Percentiles rank a stretch among this genome's conserved stretches.
phyloP scores from a whole-genome alignment of 1,140 invertebrate genomes.

The Ceratina japonica region DNA sequence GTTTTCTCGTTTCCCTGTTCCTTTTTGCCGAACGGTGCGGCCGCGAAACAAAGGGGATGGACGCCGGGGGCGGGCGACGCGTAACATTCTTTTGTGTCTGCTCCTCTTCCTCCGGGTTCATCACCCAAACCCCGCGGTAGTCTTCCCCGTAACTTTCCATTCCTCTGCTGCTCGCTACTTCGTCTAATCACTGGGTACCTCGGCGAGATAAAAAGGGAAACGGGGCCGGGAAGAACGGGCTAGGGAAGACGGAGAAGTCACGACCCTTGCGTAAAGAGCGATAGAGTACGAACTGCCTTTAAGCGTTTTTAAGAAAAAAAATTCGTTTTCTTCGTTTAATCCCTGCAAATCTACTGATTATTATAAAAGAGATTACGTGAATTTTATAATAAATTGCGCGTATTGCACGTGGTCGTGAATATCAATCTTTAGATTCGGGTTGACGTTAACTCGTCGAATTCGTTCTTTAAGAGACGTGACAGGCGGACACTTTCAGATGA shows the following conservation, averaged over 20 bases:
- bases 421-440: background rate
- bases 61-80: constrained; percentile 30
- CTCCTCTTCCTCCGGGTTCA: constrained; percentile 40
- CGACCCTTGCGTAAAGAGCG: constrained; percentile 7
- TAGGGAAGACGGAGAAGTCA: too few relatives aligned
- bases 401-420: too few relatives aligned
- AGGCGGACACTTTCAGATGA: background rate
- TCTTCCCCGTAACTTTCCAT: constrained; percentile 38
- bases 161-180: constrained; percentile 42
- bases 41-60: constrained; percentile 44
- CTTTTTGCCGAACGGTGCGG: constrained; percentile 29
- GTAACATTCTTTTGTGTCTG: constrained; percentile 46
- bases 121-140: constrained; percentile 9
- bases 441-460: background rate
- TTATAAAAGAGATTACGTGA: too few relatives aligned
- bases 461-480: background rate
- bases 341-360: too few relatives aligned
- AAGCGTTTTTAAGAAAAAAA: too few relatives aligned
- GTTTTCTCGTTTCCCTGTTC: background rate
- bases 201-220: constrained; percentile 41
- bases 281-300: too few relatives aligned
- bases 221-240: background rate
- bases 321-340: too few relatives aligned
- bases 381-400: too few relatives aligned
- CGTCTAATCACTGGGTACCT: constrained; percentile 54